Percentiles rank a stretch among this genome's conserved stretches.
These are phyloP conservation scores for Callipepla squamata DNA, from an alignment of 2,113 vertebrate species.

Conservation along the genomic window DNA sequence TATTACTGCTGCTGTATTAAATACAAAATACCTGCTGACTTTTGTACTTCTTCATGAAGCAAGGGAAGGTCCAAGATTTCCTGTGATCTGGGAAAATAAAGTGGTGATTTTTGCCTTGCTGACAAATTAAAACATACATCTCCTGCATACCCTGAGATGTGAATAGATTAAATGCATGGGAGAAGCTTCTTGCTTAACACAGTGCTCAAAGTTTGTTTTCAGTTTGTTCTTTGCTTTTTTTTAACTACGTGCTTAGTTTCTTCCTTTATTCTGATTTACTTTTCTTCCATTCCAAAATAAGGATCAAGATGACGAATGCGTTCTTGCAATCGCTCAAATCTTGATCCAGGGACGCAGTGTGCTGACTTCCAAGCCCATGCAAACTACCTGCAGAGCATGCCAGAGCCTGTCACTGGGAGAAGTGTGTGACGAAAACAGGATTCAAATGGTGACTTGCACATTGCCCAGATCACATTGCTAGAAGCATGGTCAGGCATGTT, in stretches of 20 bases:
- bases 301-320: not conserved
- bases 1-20: not conserved
- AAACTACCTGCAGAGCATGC: not conserved
- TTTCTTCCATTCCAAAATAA: not conserved
- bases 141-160: not conserved
- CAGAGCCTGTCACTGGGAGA: not conserved
- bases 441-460: not conserved
- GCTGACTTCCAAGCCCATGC: not conserved
- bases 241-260: not conserved
- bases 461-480: not conserved
- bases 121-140: not conserved
- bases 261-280: not conserved
- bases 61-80: not conserved
- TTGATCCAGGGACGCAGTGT: not conserved
- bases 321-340: not conserved
- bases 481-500: not conserved
- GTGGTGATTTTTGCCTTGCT: not conserved
- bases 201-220: not conserved
- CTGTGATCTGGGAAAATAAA: not conserved
- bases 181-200: not conserved
- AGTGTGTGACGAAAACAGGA: not conserved
- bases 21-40: not conserved
- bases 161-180: not conserved
- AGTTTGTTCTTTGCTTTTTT: not conserved
- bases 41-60: not conserved